A percentile compares a stretch with the other conserved stretches of the same genome.
Evolutionary conservation across 2,888 invertebrate species (phyloP).

Genomic region (Synergus japonicus): DNA sequence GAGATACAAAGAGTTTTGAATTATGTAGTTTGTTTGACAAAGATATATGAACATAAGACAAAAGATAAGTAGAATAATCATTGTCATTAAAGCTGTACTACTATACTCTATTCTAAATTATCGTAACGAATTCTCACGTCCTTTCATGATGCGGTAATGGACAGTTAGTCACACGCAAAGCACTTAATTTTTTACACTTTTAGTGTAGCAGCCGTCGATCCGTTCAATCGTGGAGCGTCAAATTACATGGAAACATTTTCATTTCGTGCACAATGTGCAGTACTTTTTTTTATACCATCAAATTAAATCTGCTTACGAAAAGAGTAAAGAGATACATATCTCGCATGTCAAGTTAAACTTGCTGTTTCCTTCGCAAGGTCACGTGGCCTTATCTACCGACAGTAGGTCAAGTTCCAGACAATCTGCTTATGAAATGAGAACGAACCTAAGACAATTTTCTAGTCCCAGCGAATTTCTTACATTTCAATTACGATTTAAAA

Average conservation of each 20-base stretch:
- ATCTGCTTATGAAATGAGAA: neutral
- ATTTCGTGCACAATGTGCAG: conserved; percentile 12
- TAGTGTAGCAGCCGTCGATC: neutral
- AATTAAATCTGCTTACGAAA: neutral
- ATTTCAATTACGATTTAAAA: neutral
- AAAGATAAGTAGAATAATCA: neutral
- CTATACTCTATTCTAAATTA: neutral
- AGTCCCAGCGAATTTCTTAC: neutral
- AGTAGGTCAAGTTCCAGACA: conserved; percentile 13
- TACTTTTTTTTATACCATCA: neutral
- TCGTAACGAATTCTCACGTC: conserved; percentile 1
- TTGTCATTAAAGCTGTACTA: neutral
- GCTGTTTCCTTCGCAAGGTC: neutral
- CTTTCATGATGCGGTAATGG: neutral
- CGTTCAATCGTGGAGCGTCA: neutral
- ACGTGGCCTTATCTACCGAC: neutral
- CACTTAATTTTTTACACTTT: neutral
- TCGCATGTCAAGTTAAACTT: conserved; percentile 9
- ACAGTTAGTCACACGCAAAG: conserved; percentile 8
- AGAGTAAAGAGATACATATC: conserved; percentile 10
- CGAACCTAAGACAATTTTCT: neutral
- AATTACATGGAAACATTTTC: conserved; percentile 3
- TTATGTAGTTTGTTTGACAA: neutral
- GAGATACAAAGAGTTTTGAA: neutral
- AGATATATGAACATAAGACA: neutral